Evolutionary conservation across 1,140 invertebrate genomes (phyloP).

Genomic region (Anastatus disparis): DNA sequence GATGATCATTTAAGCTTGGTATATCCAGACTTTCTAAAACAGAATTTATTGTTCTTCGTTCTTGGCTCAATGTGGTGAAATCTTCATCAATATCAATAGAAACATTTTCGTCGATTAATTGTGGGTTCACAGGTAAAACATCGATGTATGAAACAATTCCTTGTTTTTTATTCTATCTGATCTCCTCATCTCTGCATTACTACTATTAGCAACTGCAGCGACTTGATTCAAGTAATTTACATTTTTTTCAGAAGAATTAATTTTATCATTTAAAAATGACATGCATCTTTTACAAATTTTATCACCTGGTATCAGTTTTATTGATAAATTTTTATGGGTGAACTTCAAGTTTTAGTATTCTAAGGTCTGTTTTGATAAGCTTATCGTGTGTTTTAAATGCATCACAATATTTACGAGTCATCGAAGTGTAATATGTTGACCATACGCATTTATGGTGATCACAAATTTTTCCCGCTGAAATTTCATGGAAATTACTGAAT

Average conservation of each 20-base stretch:
- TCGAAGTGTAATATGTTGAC: no score
- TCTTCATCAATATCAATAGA: neutral
- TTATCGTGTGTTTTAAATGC: neutral
- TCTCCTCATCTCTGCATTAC: neutral
- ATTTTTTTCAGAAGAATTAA: neutral
- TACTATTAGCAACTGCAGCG: neutral
- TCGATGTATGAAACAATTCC: neutral
- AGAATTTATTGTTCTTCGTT: neutral
- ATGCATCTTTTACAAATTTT: constrained; percentile 7
- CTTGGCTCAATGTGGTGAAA: neutral
- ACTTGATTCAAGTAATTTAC: neutral
- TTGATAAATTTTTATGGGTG: neutral
- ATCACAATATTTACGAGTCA: constrained; percentile 2
- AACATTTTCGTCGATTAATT: neutral
- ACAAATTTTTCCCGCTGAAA: no score
- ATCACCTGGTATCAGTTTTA: neutral
- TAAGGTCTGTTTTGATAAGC: neutral
- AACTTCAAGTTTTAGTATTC: neutral
- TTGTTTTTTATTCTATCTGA: neutral
- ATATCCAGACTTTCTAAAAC: neutral
- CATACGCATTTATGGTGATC: no score
- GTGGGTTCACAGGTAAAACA: neutral
- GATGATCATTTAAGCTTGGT: neutral
- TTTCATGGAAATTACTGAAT: no score
- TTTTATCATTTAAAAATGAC: neutral